A percentile compares a stretch with the other conserved stretches of the same genome.
These are phyloP conservation scores for Enteromius fasciolatus DNA, from an alignment of 2,797 vertebrate genomes.

Conservation along the genomic window DNA sequence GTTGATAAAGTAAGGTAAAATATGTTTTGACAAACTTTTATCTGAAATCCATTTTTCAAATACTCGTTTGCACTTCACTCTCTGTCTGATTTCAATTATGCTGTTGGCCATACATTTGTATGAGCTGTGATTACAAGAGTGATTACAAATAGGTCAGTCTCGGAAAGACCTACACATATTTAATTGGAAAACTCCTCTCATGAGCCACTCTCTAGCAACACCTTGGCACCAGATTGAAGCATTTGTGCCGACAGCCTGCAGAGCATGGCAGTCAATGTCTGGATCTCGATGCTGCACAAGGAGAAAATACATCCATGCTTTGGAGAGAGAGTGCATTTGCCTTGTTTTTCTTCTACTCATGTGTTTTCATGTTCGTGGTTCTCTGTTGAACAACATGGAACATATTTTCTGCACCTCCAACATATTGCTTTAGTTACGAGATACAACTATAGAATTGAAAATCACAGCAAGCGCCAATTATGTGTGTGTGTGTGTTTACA, in stretches of 20 bases:
- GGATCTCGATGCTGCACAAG: not conserved
- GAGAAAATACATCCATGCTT: not conserved
- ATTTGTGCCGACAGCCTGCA: constrained; percentile 6
- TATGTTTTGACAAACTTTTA: not conserved
- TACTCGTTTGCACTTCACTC: not conserved
- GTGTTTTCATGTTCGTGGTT: not conserved
- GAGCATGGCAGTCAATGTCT: not conserved
- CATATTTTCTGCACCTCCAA: constrained; percentile 59
- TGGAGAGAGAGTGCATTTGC: constrained; percentile 36
- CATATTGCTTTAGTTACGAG: constrained; percentile 62
- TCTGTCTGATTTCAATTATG: not conserved
- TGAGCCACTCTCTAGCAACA: not conserved
- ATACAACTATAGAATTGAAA: constrained; percentile 70
- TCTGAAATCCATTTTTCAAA: not conserved
- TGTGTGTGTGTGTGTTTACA: not conserved
- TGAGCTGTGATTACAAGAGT: not conserved
- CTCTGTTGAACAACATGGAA: not conserved
- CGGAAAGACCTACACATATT: not conserved
- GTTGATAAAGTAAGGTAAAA: not conserved
- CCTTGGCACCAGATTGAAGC: not conserved
- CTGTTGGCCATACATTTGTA: constrained; percentile 16
- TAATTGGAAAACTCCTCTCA: not conserved
- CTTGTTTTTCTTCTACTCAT: not conserved
- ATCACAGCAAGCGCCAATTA: not conserved
- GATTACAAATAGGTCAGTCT: constrained; percentile 3